Evolutionary conservation across 2,888 invertebrate genomes (phyloP).

Genomic region (Allacma fusca): DNA sequence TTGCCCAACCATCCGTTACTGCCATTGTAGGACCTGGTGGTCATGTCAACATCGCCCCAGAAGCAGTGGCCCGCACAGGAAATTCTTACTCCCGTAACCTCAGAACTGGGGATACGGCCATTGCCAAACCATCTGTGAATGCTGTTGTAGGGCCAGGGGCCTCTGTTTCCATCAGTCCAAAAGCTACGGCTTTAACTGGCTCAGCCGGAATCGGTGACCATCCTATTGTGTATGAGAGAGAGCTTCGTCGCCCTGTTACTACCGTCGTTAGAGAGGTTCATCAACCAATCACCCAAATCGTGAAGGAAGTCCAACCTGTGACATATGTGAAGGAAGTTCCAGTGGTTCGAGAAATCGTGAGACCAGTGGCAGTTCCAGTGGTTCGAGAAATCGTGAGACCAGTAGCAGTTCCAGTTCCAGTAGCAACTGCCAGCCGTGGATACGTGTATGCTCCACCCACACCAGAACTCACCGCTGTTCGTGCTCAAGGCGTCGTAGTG

Average conservation of each 20-base stretch:
- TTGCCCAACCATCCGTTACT: conserved; percentile 54
- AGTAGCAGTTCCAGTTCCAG: conserved; percentile 41
- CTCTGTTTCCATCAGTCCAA: conserved; percentile 51
- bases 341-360: not conserved
- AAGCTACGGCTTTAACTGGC: conserved; percentile 49
- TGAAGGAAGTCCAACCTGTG: conserved; percentile 25
- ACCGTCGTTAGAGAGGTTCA: not conserved
- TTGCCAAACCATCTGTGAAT: conserved; percentile 41
- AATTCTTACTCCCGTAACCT: not conserved
- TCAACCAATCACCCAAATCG: conserved; percentile 19
- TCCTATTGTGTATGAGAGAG: conserved; percentile 21
- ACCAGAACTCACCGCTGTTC: conserved; percentile 43
- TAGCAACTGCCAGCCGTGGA: not conserved
- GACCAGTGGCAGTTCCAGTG: conserved; percentile 40
- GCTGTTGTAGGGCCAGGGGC: conserved; percentile 56
- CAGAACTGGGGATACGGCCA: conserved; percentile 49
- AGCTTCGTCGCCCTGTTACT: conserved; percentile 18
- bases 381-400: not conserved
- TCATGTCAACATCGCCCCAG: conserved; percentile 52
- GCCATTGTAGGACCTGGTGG: conserved; percentile 60
- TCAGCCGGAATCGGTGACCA: not conserved
- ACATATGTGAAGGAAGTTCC: conserved; percentile 1
- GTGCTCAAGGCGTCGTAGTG: conserved; percentile 44
- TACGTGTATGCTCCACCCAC: not conserved
- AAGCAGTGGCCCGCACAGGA: conserved; percentile 49